Base-by-base conservation (phyloP, 92 coral and sea anemone genomes). In the Pocillopora meandrina region DNA sequence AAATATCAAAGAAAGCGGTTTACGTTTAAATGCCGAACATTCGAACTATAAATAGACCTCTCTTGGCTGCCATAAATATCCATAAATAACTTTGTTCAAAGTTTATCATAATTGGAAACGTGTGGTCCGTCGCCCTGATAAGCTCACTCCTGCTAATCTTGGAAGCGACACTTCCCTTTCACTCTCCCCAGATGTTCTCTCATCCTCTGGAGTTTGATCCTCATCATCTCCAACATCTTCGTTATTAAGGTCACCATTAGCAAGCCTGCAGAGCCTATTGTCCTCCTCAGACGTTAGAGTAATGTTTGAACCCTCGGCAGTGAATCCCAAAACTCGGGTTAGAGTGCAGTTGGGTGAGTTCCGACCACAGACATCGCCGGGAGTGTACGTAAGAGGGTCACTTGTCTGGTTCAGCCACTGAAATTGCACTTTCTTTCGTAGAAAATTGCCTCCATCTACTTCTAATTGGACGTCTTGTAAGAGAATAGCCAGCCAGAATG, bases 101-200 rank as follows among this genome's bases (percentile, higher is more conserved):
- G 26, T 23, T 23, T 23, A 23, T 23, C 26, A 23, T 23, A 23
- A 23, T 23, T 23, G 26, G 26, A 42, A 42, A 2, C 49, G 49
- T 77, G 88, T 87, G 49, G 78, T 87, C 76, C 88, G 83, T 74
- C 90, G 61, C 57, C 90, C 90, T 20, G 90, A 88, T 33, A 59
- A 75, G 73, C 88, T 74, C 2, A 83, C 71, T 12, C 88, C 91
- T 18, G 78, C 77, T 58, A 87, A 35, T 83, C 88, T 88, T 61
- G 91, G 91, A 49, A 75, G 84, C 20, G 91, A 86, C 66, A 20
- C 72, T 66, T 60, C 77, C n/a, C n/a, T n/a, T n/a, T n/a, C n/a
- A n/a, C n/a, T n/a, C n/a, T n/a, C n/a, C n/a, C n/a, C n/a, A n/a
- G n/a, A n/a, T n/a, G n/a, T n/a, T 15, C 78, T 71, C 63, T 61